These are phyloP conservation scores for Meloidogyne chitwoodi DNA, from an alignment of 1,140 invertebrate genomes.

Conservation along the genomic window DNA sequence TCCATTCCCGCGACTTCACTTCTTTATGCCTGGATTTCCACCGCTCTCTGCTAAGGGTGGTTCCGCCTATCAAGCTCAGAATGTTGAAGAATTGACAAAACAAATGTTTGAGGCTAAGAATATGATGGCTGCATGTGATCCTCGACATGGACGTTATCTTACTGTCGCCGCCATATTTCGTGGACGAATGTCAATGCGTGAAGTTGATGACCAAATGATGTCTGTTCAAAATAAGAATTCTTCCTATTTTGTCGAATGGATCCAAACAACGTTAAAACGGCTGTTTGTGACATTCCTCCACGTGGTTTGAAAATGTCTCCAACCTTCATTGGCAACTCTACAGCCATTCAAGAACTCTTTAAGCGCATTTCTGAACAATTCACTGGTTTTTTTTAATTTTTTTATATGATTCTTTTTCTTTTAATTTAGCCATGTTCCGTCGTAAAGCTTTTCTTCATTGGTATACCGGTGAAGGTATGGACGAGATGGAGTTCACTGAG, in stretches of 20 bases:
- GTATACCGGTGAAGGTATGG: constrained; percentile 70
- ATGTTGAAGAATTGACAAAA: constrained; percentile 78
- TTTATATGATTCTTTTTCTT: constrained; percentile 30
- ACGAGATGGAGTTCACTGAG: constrained; percentile 69
- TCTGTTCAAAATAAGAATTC: constrained; percentile 58
- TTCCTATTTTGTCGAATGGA: constrained; percentile 60
- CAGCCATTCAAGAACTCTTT: constrained; percentile 68
- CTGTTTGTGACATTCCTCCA: constrained; percentile 63
- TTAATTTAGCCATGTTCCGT: constrained; percentile 75
- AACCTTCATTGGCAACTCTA: constrained; percentile 63
- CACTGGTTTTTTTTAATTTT: background rate
- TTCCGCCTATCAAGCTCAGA: constrained; percentile 69
- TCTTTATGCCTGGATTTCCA: constrained; percentile 91
- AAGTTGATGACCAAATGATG: constrained; percentile 57
- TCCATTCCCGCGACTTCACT: constrained; percentile 84
- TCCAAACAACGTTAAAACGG: constrained; percentile 60
- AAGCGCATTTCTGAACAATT: constrained; percentile 61
- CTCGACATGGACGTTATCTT: constrained; percentile 81
- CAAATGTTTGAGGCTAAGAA: constrained; percentile 73
- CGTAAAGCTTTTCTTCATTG: constrained; percentile 84
- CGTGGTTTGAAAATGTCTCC: constrained; percentile 62
- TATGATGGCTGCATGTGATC: constrained; percentile 69
- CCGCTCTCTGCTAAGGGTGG: constrained; percentile 75
- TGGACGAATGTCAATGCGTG: constrained; percentile 73
- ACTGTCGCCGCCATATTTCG: constrained; percentile 89